Evolutionary conservation across 1,140 invertebrate genomes (phyloP).

Genomic region (honey bee (Apis mellifera)): DNA sequence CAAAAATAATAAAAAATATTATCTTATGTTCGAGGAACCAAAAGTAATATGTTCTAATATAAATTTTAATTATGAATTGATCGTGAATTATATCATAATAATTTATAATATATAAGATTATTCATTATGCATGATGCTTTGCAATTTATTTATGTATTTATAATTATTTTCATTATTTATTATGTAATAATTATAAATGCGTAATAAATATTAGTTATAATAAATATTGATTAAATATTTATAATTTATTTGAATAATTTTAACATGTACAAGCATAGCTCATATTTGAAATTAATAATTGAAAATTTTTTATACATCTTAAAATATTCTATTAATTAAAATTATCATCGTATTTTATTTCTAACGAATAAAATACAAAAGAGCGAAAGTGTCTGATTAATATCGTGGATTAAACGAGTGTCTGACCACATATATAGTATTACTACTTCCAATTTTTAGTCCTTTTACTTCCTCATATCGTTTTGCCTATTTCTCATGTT

Average conservation of each 20-base stretch:
- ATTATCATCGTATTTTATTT: neutral
- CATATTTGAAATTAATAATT: no score
- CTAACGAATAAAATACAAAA: neutral
- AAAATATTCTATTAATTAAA: neutral
- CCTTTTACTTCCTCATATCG: neutral
- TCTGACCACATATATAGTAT: neutral
- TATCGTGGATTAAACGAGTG: neutral
- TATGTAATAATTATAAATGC: neutral
- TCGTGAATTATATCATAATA: neutral
- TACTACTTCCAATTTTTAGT: neutral
- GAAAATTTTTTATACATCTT: neutral
- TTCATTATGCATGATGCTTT: neutral
- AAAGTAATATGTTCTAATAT: no score
- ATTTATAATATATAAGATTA: neutral
- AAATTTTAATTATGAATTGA: no score
- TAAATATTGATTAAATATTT: neutral
- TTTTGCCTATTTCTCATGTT: neutral
- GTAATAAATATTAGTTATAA: neutral
- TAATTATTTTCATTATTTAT: neutral
- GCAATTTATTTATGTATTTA: no score
- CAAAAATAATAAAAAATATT: no score
- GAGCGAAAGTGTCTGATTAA: neutral
- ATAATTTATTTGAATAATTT: no score
- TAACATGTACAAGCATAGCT: no score
- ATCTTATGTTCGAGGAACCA: no score